A percentile compares a stretch with the other conserved stretches of the same genome.
Conservation (phyloP, 2,113 vertebrate genomes). For the Gambusia affinis region DNA sequence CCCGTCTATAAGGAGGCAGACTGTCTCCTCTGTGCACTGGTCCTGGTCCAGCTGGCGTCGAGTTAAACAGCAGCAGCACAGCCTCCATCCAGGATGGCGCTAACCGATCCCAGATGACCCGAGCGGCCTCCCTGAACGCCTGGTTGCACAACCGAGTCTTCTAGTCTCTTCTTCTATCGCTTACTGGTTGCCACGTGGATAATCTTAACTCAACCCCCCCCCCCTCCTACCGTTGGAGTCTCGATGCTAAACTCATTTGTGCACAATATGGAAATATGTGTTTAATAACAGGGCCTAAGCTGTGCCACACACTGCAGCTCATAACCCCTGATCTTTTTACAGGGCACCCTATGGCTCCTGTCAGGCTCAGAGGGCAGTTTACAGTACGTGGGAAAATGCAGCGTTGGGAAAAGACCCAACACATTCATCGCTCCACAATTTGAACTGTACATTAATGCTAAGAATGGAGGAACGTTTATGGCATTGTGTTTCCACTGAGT, state of each 20-base stretch:
- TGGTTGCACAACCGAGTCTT: not conserved
- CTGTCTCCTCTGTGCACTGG: conserved; percentile 38
- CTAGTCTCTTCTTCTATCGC: conserved; percentile 6
- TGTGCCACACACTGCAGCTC: conserved; percentile 19
- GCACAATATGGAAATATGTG: conserved; percentile 3
- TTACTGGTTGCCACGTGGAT: too few species aligned
- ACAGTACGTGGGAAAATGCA: conserved; percentile 51
- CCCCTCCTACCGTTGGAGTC: too few species aligned
- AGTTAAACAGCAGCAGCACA: conserved; percentile 10
- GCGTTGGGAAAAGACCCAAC: conserved; percentile 23
- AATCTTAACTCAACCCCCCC: too few species aligned
- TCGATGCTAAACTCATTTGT: conserved; percentile 7
- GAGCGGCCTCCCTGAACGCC: conserved; percentile 33
- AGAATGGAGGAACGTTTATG: not conserved
- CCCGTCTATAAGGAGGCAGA: conserved; percentile 25
- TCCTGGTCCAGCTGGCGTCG: conserved; percentile 52
- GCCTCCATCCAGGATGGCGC: conserved; percentile 12
- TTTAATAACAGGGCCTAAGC: conserved; percentile 27
- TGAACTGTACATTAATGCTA: not conserved
- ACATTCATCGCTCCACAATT: not conserved
- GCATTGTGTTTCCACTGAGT: not conserved
- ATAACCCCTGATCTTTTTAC: conserved; percentile 48
- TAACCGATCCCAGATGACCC: conserved; percentile 62
- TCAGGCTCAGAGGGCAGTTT: conserved; percentile 50
- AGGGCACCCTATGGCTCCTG: conserved; percentile 26